A percentile compares a stretch with the other conserved stretches of the same genome.
phyloP scores from a whole-genome alignment of 2,888 invertebrate genomes.

The Andrena trimmerana region DNA sequence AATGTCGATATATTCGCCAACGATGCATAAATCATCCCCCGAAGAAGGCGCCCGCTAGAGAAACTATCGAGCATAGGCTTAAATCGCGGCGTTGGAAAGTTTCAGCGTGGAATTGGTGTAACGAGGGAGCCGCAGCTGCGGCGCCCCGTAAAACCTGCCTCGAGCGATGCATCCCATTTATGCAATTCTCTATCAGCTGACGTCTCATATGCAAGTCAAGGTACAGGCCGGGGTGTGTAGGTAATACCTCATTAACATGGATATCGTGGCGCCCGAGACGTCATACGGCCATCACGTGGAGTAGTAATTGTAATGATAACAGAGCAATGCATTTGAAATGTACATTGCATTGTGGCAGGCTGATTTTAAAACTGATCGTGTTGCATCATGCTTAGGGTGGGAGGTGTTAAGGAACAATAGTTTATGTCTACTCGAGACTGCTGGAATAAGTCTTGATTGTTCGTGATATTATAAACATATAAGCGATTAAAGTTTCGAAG shows the following conservation, averaged over 20 bases:
- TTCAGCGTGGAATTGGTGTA: constrained; percentile 10
- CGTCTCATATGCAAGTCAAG: constrained; percentile 25
- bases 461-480: no score
- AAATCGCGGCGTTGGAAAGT: constrained; percentile 31
- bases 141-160: constrained; percentile 12
- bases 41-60: constrained; percentile 32
- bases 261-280: constrained; percentile 5
- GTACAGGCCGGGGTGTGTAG: constrained; percentile 15
- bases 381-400: no score
- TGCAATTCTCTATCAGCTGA: constrained; percentile 18
- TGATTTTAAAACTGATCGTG: no score
- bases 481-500: no score
- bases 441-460: no score
- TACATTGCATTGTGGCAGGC: no score
- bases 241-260: constrained; percentile 36
- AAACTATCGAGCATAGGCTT: constrained; percentile 42
- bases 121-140: constrained; percentile 3
- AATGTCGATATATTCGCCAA: constrained; percentile 55
- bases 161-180: constrained; percentile 43
- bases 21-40: constrained; percentile 54
- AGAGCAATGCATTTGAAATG: no score
- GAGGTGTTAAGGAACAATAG: no score
- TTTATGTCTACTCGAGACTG: no score
- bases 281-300: neutral
- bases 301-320: neutral